These are phyloP conservation scores for Bostrychus sinensis DNA, from an alignment of 2,113 vertebrate genomes.

Conservation along the genomic window DNA sequence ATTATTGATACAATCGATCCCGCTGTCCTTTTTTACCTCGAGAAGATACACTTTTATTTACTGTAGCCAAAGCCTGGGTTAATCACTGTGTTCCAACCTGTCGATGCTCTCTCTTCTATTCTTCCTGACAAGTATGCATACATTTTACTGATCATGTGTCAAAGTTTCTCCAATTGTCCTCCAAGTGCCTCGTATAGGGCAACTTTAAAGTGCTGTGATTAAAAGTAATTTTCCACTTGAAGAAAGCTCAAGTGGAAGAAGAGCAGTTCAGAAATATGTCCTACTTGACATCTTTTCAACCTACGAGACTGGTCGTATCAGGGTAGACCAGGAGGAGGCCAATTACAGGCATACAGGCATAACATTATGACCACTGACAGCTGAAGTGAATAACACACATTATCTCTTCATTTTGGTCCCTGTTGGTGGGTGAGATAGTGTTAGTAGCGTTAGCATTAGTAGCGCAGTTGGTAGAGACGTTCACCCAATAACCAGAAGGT, in stretches of 20 bases:
- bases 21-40: conserved; percentile 35
- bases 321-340: conserved; percentile 6
- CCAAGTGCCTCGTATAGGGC: conserved; percentile 26
- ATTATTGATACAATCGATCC: conserved; percentile 35
- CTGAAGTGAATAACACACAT: too few species aligned
- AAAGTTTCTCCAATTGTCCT: conserved; percentile 40
- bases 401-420: too few species aligned
- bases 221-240: conserved; percentile 48
- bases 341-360: background rate
- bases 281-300: conserved; percentile 36
- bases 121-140: conserved; percentile 19
- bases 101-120: conserved; percentile 14
- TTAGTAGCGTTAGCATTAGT: too few species aligned
- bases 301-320: conserved; percentile 16
- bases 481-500: too few species aligned
- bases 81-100: conserved; percentile 15
- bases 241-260: conserved; percentile 21
- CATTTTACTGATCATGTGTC: conserved; percentile 40
- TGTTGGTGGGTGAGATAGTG: too few species aligned
- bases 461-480: too few species aligned
- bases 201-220: conserved; percentile 48
- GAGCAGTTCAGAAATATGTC: conserved; percentile 33
- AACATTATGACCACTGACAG: background rate
- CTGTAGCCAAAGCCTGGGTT: conserved; percentile 21
- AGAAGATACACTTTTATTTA: conserved; percentile 38